Percentiles rank a stretch among this genome's conserved stretches.
Conservation (phyloP, 2,888 invertebrate genomes). For the Smittia aterrima region DNA sequence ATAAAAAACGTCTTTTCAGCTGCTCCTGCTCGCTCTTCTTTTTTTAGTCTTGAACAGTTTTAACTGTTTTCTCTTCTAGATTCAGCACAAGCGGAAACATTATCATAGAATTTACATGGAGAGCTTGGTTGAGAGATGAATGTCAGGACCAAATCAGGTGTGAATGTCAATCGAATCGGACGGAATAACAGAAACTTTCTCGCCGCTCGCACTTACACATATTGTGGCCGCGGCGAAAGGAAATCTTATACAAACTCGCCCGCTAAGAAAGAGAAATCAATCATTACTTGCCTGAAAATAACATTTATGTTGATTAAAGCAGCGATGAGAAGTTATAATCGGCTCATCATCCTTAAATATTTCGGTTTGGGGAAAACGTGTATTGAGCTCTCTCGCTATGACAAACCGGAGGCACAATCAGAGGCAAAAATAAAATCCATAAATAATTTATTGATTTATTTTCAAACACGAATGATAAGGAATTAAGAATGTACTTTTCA, state of each 20-base stretch:
- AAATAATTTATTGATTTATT: not conserved
- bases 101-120: not conserved
- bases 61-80: not conserved
- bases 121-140: not conserved
- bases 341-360: too few species aligned
- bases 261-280: too few species aligned
- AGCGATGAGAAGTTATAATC: too few species aligned
- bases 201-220: too few species aligned
- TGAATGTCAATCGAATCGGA: not conserved
- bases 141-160: conserved; percentile 11
- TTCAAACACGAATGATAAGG: not conserved
- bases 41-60: not conserved
- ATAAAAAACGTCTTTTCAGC: conserved; percentile 35
- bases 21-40: conserved; percentile 8
- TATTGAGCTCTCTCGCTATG: not conserved
- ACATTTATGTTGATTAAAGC: not conserved
- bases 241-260: too few species aligned
- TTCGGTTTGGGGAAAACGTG: too few species aligned
- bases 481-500: not conserved
- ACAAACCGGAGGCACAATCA: not conserved
- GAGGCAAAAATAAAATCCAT: not conserved
- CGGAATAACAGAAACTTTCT: too few species aligned
- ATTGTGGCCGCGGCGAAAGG: too few species aligned
- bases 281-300: not conserved
- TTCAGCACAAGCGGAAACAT: not conserved